Evolutionary conservation across 2,113 vertebrate genomes (phyloP), one percentile per base, ranked within the genome.

Genomic region (Epinephelus lanceolatus): DNA sequence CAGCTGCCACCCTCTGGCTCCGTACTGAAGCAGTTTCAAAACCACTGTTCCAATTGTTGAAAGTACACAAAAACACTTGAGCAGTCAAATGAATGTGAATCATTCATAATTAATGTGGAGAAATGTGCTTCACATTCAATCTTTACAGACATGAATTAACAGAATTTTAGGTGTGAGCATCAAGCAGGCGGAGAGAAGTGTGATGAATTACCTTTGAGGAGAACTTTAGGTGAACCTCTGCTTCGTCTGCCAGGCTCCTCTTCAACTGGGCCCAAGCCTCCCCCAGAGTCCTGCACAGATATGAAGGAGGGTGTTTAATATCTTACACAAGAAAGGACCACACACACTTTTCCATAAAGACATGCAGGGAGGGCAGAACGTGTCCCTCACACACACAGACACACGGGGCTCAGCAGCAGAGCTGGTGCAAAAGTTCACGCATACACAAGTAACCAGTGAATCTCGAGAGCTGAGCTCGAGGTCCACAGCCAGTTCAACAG

Each of bases 181-280:
- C 56, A 7, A 53, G n/a, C 12, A 37, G 14, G 23, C 12, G 15
- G 18, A 55, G n/a, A 13, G 8, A 40, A 71, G 19, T 13, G 5
- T 25, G 52, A 33, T 33, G 23, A 30, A 61, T 91, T 95, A 99
- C 98, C 97, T 99, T 99, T 5, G 98, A 97, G 2, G 98, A 99
- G 95, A 99, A 99, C 88, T 99, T 99, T 69, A 99, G 95, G 89
- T 99, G 98, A 93, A 99, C 98, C 78, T 99, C 98, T 0, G 98
- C 97, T 85, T 99, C 98, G 3, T 99, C 98, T 4, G 97, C 95
- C 27, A 99, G 94, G 84, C 98, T 99, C 92, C 97, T 98, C 96
- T 99, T 99, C 60, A 99, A 94, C 87, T 99, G 98, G 52, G 96
- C 95, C 98, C 98, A 99, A 1, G 98, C 96, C 76, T 99, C 96